Base-by-base conservation (phyloP, 2,113 vertebrate genomes). In the Menidia beryllina region DNA sequence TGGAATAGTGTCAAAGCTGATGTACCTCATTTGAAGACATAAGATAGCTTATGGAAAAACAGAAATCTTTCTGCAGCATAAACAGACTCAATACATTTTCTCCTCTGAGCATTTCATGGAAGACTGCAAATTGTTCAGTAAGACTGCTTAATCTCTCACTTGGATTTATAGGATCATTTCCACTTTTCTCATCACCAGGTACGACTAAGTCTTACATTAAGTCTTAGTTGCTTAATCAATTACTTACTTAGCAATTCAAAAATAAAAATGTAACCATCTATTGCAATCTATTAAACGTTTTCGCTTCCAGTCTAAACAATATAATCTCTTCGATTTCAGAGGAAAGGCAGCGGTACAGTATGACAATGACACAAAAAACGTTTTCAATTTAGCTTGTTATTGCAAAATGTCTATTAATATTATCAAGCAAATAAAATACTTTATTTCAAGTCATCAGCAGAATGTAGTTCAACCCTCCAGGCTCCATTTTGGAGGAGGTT, bases 401-500 rank as follows among this genome's bases (percentile, higher is more conserved):
- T 48, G 12, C 39, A 27, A 21, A 45, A 17, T 10, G 48, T 25
- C 43, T 11, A 62, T 27, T 55, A 14, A 51, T 25, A 45, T 48
- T 6, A 50, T 52, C 11, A 30, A 64, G 3, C 25, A 48, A 36
- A 3, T 9, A n/a, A 21, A 25, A 15, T 19, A 20, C 41, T 65
- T 62, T n/a, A 14, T 41, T 61, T n/a, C 11, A 34, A 64, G 39
- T 20, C 60, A 26, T 65, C 68, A 63, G 56, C 68, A 62, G 73
- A 47, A 65, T 61, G 9, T 5, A 4, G 25, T 48, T 54, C 39
- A 71, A 79, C 54, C 81, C 75, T 57, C 54, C 71, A 63, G 67
- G 36, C 73, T 82, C 59, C 34, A 53, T 78, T 65, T 86, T 86
- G 38, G 72, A 77, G 75, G 68, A 56, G 68, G 65, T 84, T 85